Conservation (phyloP, 2,888 invertebrate species). For the Dynastes tityus region DNA sequence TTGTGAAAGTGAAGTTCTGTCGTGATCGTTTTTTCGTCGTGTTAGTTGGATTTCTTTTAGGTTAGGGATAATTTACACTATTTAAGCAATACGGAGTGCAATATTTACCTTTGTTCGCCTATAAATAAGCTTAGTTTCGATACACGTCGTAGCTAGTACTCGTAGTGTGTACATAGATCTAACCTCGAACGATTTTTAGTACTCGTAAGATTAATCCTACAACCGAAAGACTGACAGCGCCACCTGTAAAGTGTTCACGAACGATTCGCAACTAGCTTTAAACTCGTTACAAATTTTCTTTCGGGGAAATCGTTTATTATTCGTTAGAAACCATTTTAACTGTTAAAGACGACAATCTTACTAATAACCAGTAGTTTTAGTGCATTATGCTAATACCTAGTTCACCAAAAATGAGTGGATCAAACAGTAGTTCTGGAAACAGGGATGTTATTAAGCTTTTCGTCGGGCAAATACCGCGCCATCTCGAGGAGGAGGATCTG, state of each 20-base stretch:
- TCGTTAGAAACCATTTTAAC: too few species aligned
- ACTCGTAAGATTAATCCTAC: not conserved
- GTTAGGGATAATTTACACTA: constrained; percentile 56
- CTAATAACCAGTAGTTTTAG: not conserved
- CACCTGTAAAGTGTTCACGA: constrained; percentile 55
- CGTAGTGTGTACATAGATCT: too few species aligned
- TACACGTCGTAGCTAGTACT: not conserved
- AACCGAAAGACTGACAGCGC: constrained; percentile 35
- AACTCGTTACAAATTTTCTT: not conserved
- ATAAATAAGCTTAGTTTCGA: not conserved
- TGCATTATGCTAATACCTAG: constrained; percentile 69
- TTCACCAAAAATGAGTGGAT: constrained; percentile 62
- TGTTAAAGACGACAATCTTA: not conserved
- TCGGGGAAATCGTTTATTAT: not conserved
- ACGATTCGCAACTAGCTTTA: constrained; percentile 10
- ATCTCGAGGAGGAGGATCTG: constrained; percentile 89
- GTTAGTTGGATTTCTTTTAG: constrained; percentile 46
- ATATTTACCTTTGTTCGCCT: constrained; percentile 51
- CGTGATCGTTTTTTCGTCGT: constrained; percentile 65
- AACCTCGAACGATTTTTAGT: not conserved
- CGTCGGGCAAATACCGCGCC: constrained; percentile 94
- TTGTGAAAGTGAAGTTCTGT: constrained; percentile 69
- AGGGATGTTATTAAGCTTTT: constrained; percentile 85
- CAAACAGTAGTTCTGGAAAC: constrained; percentile 55
- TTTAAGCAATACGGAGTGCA: constrained; percentile 57